Evolutionary conservation across 2,113 vertebrate genomes (phyloP).

Genomic region (Nestor notabilis): DNA sequence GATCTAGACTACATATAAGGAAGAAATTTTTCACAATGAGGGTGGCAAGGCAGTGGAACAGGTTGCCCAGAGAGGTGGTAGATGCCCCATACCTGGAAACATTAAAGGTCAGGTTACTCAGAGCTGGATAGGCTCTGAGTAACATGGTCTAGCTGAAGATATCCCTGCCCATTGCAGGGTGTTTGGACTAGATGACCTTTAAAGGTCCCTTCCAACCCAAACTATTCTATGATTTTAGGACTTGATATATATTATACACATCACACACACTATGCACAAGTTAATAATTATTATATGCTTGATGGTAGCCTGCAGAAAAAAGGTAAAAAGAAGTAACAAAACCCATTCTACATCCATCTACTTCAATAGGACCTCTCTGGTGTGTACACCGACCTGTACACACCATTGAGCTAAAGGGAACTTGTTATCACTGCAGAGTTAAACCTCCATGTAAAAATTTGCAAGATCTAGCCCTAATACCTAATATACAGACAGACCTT

Average conservation of each 20-base stretch:
- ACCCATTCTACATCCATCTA: not conserved
- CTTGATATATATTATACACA: not conserved
- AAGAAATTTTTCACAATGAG: not conserved
- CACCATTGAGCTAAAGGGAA: not conserved
- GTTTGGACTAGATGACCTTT: not conserved
- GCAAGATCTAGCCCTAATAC: not conserved
- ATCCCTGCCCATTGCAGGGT: not conserved
- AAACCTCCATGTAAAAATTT: not conserved
- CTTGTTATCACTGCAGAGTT: not conserved
- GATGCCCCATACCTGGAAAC: not conserved
- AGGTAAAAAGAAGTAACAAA: not conserved
- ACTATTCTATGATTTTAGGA: not conserved
- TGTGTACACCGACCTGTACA: not conserved
- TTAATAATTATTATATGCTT: not conserved
- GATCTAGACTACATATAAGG: not conserved
- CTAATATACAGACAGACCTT: not conserved
- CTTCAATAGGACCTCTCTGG: not conserved
- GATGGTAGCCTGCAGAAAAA: not conserved
- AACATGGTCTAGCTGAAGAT: not conserved
- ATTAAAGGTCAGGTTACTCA: not conserved
- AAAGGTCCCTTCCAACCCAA: not conserved
- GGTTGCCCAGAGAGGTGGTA: not conserved
- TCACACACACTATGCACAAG: not conserved
- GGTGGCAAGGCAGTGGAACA: not conserved
- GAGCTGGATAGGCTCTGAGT: not conserved